Percentiles rank a stretch among this genome's conserved stretches.
Conservation (phyloP, 2,113 vertebrate genomes). For the Phaethon lepturus region DNA sequence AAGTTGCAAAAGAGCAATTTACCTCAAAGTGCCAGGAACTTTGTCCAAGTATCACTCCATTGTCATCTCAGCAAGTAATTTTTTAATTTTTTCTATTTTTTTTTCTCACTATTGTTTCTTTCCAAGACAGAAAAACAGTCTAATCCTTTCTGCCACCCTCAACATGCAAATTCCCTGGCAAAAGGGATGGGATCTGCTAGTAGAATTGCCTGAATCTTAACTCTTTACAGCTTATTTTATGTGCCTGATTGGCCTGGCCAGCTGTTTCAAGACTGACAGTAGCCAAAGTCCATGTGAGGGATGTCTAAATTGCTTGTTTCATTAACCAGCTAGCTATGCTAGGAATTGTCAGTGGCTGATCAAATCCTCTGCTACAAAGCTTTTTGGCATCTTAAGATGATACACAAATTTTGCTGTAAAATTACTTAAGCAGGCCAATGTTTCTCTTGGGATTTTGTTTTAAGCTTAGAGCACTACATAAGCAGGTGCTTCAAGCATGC, state of each 20-base stretch:
- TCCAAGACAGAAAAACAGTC: neutral
- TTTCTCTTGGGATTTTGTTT: neutral
- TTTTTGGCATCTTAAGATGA: neutral
- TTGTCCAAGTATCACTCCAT: neutral
- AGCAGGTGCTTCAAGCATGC: neutral
- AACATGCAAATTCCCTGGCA: neutral
- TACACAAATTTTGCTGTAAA: neutral
- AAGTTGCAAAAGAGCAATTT: neutral
- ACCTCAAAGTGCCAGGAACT: neutral
- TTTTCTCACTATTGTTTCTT: neutral
- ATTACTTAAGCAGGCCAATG: neutral
- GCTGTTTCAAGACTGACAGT: neutral
- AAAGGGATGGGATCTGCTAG: neutral
- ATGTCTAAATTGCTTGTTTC: neutral
- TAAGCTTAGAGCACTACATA: neutral
- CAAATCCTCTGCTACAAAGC: neutral
- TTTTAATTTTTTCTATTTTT: neutral
- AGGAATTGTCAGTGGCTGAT: neutral
- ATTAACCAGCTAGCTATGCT: neutral
- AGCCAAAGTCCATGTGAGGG: neutral
- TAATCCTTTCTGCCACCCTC: neutral
- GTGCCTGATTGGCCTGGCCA: neutral
- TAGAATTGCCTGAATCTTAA: neutral
- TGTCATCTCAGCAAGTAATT: neutral
- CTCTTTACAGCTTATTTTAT: neutral